Base-by-base conservation (phyloP, 2,113 vertebrate genomes). In the Tragulus kanchil region DNA sequence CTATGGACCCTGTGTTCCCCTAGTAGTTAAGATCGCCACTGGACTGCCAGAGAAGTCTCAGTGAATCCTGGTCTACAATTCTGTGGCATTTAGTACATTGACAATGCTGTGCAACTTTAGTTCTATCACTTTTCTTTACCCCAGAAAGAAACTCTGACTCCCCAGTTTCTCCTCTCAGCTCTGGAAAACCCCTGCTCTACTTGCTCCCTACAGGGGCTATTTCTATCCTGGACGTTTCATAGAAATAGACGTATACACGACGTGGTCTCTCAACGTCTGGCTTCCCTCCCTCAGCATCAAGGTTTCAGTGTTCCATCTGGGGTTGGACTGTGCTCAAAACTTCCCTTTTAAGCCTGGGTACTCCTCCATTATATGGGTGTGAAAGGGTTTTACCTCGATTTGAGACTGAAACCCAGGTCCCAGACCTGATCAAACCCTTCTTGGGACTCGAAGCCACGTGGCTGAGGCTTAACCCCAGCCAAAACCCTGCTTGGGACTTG, bases 221-320 rank as follows among this genome's bases (percentile, higher is more conserved):
- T 58, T 50, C 4, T n/a, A 6, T 52, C 52, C 59, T 1, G 21
- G 64, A 23, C 17, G 3, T 5, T 42, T 12, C 54, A 3, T 14
- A 23, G 6, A 36, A 23, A 14, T 3, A 56, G 52, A 61, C 12
- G 82, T 48, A 2, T 0, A 1, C 3, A 3, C 6, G 3, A 0
- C 4, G 4, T 14, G 67, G 23, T 59, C 36, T 62, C 12, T n/a
- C 36, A 36, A 59, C 0, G 1, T 13, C 45, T 56, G n/a, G 56
- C 26, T 45, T 91, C n/a, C 42, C 5, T 28, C n/a, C 4, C 56
- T 31, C 25, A 31, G 25, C 11, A 0, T 9, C 4, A 0, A 15
- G 62, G 42, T 31, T 42, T 16, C 23, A 16, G 14, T 14, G 62
- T 31, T 58, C 28, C 62, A 5, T 15, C 62, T 7, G 3, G 5